Evolutionary conservation across 2,113 vertebrate genomes (phyloP).

Genomic region (Dasyprocta punctata): DNA sequence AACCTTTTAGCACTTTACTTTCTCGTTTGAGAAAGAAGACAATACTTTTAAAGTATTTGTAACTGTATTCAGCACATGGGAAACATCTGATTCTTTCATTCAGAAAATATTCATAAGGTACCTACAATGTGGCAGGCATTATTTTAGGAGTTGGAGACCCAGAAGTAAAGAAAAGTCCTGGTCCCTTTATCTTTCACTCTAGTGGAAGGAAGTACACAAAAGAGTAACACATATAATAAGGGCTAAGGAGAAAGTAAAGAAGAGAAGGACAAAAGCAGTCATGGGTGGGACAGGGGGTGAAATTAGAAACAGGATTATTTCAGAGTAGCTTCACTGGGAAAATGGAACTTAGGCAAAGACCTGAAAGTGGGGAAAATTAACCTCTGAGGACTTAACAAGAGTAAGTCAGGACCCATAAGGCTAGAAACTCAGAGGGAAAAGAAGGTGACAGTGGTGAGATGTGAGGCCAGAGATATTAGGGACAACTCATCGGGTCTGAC

Average conservation of each 20-base stretch:
- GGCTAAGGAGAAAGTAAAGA: neutral
- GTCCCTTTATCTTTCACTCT: neutral
- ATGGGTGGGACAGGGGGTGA: neutral
- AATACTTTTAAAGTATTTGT: neutral
- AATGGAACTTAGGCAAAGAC: neutral
- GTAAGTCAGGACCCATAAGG: neutral
- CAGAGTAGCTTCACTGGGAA: neutral
- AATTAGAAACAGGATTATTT: neutral
- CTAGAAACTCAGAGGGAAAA: neutral
- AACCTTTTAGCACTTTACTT: neutral
- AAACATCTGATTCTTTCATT: neutral
- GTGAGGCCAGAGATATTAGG: neutral
- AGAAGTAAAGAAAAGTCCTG: neutral
- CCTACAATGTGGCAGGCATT: neutral
- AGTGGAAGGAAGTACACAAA: neutral
- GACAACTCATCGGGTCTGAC: neutral
- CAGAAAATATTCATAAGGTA: neutral
- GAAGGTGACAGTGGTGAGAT: neutral
- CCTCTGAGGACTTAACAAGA: neutral
- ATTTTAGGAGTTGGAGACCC: neutral
- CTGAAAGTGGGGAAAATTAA: neutral
- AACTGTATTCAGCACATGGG: neutral
- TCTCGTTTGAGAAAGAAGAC: constrained; percentile 14
- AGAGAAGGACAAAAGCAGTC: neutral
- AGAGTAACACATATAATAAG: neutral